A percentile compares a stretch with the other conserved stretches of the same genome.
Evolutionary conservation across 2,113 vertebrate genomes (phyloP).

Genomic region (Amia ocellicauda): DNA sequence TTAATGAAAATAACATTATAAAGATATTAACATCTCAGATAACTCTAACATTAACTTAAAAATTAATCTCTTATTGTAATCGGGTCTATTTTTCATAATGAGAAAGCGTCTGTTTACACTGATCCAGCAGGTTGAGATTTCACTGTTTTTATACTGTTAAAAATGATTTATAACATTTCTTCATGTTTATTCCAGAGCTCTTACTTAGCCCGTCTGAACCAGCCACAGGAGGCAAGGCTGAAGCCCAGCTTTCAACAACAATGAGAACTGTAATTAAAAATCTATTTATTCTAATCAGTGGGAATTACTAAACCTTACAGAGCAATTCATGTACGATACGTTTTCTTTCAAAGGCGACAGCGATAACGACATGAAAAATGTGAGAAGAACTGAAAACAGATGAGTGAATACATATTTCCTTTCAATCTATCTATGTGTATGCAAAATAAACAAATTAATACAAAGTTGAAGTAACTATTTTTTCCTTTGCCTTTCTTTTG

Average conservation of each 20-base stretch:
- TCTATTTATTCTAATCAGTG: slow-evolving; percentile 63
- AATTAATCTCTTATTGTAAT: slow-evolving; percentile 16
- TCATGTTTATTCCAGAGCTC: slow-evolving; percentile 4
- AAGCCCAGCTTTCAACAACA: slow-evolving; percentile 36
- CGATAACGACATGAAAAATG: slow-evolving; percentile 18
- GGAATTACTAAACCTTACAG: slow-evolving; percentile 27
- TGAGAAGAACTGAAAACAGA: background rate
- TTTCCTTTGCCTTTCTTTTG: background rate
- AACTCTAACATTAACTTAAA: background rate
- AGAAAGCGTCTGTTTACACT: slow-evolving; percentile 2
- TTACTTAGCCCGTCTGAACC: slow-evolving; percentile 9
- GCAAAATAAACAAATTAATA: slow-evolving; percentile 1
- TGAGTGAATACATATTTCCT: background rate
- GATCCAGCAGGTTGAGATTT: slow-evolving; percentile 10
- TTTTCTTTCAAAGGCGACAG: slow-evolving; percentile 34
- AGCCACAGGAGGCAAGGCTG: slow-evolving; percentile 30
- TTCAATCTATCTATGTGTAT: background rate
- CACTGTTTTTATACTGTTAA: slow-evolving; percentile 5
- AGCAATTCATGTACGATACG: slow-evolving; percentile 24
- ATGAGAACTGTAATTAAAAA: slow-evolving; percentile 52
- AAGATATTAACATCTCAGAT: no score
- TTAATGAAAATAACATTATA: no score
- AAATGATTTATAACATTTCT: slow-evolving; percentile 5
- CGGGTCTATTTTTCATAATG: slow-evolving; percentile 3
- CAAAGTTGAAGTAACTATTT: background rate